Base-by-base conservation (phyloP, 2,113 vertebrate genomes). In the Mobula hypostoma region DNA sequence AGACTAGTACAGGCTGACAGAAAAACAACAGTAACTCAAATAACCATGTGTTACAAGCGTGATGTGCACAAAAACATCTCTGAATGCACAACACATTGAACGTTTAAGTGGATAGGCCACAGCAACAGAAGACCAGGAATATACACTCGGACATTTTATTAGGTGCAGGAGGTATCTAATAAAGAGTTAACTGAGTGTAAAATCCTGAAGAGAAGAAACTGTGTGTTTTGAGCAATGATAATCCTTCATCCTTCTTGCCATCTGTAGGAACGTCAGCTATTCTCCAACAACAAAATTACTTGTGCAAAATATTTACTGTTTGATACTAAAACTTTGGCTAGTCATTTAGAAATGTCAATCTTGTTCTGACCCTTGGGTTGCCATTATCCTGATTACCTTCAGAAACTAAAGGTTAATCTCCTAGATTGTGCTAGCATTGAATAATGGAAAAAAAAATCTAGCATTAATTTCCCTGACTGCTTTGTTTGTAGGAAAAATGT, bases 271-370 rank as follows among this genome's bases (percentile, higher is more conserved):
- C 27, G 48, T 85, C 56, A 58, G 56, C 48, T 27, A 56, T n/a
- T 80, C 14, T 40, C 32, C 36, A 36, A 36, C 12, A 11, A 82
- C 17, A 82, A 48, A 48, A 12, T 36, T 40, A 40, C n/a, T 17
- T 48, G 36, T 19, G 48, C 40, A 83, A 27, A 24, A 70, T 21
- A 56, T 83, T 56, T 48, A 19, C 40, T 56, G 36, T 40, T 6
- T 21, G 4, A 0, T 56, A 5, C 74, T 7, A 21, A 58, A 8
- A 7, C 27, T 58, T 85, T 85, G 48, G 24, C 24, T 14, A 48
- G 24, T 74, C 94, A 24, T 0, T 93, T 17, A 74, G 79, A 94
- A 94, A 94, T 94, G 85, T 94, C 80, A 58, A 0, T 36, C 48
- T 4, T 8, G 94, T 94, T 94, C 32, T 78, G 7, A 48, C 8